Conservation (phyloP, 2,113 vertebrate species). For the Otis tarda region DNA sequence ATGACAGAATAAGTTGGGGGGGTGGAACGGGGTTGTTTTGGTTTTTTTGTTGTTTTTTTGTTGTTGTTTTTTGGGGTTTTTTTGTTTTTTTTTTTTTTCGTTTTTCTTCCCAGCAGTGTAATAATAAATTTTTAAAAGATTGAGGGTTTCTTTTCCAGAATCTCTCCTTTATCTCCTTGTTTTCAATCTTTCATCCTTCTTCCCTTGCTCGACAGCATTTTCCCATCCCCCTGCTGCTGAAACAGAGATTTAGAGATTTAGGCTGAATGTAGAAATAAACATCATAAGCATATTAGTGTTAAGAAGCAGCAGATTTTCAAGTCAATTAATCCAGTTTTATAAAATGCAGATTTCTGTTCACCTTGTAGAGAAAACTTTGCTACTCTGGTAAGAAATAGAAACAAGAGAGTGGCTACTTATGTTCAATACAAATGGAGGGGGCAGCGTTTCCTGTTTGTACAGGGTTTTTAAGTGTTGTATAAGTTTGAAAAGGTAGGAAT, state of each 20-base stretch:
- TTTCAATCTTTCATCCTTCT: background rate
- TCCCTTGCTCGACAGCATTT: background rate
- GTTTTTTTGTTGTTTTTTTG: too few species aligned
- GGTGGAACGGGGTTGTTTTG: too few species aligned
- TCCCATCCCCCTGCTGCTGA: background rate
- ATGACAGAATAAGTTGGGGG: background rate
- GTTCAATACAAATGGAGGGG: background rate
- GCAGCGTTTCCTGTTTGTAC: background rate
- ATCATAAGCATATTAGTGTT: constrained; percentile 20
- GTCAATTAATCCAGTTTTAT: background rate
- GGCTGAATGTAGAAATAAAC: background rate
- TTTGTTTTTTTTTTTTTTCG: background rate
- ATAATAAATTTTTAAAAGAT: background rate
- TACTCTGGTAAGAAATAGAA: background rate
- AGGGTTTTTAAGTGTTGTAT: rapidly evolving
- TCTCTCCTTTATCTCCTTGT: background rate
- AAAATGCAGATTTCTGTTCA: background rate
- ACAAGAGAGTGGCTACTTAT: background rate
- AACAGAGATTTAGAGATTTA: constrained; percentile 2
- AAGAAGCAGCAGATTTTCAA: constrained; percentile 23
- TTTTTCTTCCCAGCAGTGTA: background rate
- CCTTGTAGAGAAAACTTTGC: background rate
- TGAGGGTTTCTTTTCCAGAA: rapidly evolving
- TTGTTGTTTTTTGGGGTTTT: background rate
- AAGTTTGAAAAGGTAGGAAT: background rate